Conservation (phyloP, 2,797 vertebrate species). For the Crocodylus rhombifer region DNA sequence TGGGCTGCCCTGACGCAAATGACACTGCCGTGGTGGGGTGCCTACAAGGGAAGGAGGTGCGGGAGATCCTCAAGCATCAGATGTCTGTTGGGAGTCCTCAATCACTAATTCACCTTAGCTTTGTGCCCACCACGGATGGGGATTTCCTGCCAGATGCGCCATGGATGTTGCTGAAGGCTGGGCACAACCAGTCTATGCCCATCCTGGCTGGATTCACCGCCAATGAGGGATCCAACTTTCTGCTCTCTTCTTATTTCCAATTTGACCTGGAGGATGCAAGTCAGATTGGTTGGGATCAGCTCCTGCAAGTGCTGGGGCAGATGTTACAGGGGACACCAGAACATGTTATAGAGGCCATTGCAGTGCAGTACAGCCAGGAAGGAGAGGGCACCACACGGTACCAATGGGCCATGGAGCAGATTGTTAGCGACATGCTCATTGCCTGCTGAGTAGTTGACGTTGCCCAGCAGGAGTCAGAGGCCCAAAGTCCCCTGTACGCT, state of each 20-base stretch:
- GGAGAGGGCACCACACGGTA: slow-evolving; percentile 68
- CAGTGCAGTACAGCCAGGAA: slow-evolving; percentile 81
- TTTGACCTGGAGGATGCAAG: slow-evolving; percentile 57
- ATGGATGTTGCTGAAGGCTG: slow-evolving; percentile 67
- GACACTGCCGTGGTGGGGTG: neutral
- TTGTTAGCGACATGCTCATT: slow-evolving; percentile 74
- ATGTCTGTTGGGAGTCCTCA: neutral
- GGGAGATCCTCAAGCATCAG: slow-evolving; percentile 59
- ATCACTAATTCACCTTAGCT: neutral
- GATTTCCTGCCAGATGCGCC: slow-evolving; percentile 77
- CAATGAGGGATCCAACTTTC: slow-evolving; percentile 80
- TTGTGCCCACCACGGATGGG: slow-evolving; percentile 77
- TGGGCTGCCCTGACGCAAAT: neutral
- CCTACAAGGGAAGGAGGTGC: slow-evolving; percentile 4
- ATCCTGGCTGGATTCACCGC: slow-evolving; percentile 80
- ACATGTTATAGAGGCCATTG: slow-evolving; percentile 39
- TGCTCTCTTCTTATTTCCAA: slow-evolving; percentile 64
- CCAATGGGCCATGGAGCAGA: slow-evolving; percentile 66
- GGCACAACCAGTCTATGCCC: slow-evolving; percentile 72
- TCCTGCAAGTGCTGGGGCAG: slow-evolving; percentile 54
- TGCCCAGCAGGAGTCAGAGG: slow-evolving; percentile 68
- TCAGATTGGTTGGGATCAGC: slow-evolving; percentile 75
- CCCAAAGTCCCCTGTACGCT: slow-evolving; percentile 70
- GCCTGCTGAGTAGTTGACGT: slow-evolving; percentile 78
- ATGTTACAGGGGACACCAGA: slow-evolving; percentile 23